Percentiles rank a stretch among this genome's conserved stretches.
These are phyloP conservation scores for Ditylenchus dipsaci DNA, from an alignment of 1,140 invertebrate species.

Conservation along the genomic window DNA sequence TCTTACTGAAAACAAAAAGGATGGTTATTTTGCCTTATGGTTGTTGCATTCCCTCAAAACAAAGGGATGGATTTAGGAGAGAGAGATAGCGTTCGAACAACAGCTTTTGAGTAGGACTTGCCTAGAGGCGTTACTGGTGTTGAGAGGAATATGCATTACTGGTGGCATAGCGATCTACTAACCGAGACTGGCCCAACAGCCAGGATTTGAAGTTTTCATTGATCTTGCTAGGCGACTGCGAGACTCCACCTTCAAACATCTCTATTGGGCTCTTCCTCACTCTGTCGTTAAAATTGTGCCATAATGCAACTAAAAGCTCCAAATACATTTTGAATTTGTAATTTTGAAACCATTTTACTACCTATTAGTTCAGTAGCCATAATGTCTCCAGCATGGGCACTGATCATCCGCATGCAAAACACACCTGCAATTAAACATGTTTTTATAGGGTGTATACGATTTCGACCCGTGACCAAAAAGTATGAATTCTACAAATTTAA, in stretches of 20 bases:
- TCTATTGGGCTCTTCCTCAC: slow-evolving; percentile 53
- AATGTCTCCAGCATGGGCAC: slow-evolving; percentile 63
- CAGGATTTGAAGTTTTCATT: slow-evolving; percentile 58
- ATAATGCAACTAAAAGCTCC: slow-evolving; percentile 58
- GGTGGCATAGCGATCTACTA: slow-evolving; percentile 26
- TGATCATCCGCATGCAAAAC: slow-evolving; percentile 58
- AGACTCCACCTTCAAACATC: slow-evolving; percentile 58
- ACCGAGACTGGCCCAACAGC: slow-evolving; percentile 53
- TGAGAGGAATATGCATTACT: slow-evolving; percentile 31
- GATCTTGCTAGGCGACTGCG: slow-evolving; percentile 53
- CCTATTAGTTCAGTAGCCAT: slow-evolving; percentile 62
- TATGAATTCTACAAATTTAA: no score
- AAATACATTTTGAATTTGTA: slow-evolving; percentile 60
- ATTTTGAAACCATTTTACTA: background rate
- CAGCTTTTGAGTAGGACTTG: background rate
- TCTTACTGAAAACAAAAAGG: no score
- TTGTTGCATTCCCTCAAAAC: background rate
- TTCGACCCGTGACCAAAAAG: no score
- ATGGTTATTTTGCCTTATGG: no score
- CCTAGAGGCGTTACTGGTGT: slow-evolving; percentile 6
- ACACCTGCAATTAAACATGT: no score
- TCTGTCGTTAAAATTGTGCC: slow-evolving; percentile 59
- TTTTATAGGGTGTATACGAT: no score
- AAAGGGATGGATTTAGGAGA: background rate
- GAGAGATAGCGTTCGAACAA: slow-evolving; percentile 9